Evolutionary conservation across 1,140 invertebrate species (phyloP), one percentile per base, ranked within the genome.

Genomic region (Calliphora vicina): DNA sequence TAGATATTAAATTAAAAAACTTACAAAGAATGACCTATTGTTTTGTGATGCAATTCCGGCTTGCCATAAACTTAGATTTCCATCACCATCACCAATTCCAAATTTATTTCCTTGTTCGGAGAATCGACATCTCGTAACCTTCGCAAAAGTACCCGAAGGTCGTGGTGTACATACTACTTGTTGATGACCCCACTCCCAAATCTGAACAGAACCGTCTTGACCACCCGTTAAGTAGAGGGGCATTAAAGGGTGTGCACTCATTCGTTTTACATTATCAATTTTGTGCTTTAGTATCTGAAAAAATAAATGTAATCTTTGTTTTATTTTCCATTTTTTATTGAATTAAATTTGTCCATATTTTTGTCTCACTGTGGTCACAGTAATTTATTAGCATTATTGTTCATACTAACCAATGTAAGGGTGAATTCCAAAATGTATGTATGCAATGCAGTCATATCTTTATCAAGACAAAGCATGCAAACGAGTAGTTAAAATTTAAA

Each of bases 31-130:
- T 2, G 98, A 97, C 87, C 97, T 93, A 84, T 94, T 95, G 82
- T 95, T 94, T 87, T 95, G 94, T 83, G 94, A 94, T 82, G 96
- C 93, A 73, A 97, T 94, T 35, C 97, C 97, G 82, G 97, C 96
- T 93, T 99, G 97, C 93, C 99, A 99, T 76, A 99, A 92, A 88
- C 97, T 97, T 2, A 99, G 91, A 90, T 96, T 96, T 67, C 96
- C 96, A 89, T 97, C 96, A 2, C 95, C 96, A 91, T 99, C 98
- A 29, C 96, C 96, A 1, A 98, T 97, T 26, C 98, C 98, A 90
- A 99, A 99, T 93, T 99, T 99, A 91, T 99, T 99, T 71, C 99
- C 99, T 90, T 99, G 98, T 88, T 97, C 94, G 74, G 97, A 98
- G 91, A 99, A 99, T 74, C 96, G 93, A 27, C 99, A 96, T 84